phyloP scores from a whole-genome alignment of 2,113 vertebrate genomes.

The Pelecanoides urinatrix region DNA sequence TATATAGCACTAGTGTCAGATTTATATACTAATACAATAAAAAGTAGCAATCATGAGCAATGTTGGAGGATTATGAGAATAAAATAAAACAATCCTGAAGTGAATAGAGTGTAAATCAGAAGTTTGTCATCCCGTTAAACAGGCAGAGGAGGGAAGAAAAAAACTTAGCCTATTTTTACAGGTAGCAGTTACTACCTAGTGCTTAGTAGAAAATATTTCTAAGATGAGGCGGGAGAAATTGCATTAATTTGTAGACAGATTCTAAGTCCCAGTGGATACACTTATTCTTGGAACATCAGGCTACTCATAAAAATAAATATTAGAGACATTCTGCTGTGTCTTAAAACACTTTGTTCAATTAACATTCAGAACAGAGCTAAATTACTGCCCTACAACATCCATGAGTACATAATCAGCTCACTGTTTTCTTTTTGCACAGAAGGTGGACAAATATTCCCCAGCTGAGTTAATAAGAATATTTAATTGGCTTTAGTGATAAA shows the following conservation, averaged over 20 bases:
- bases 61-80: background rate
- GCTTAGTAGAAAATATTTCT: background rate
- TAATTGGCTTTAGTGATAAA: background rate
- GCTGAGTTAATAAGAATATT: background rate
- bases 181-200: background rate
- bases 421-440: background rate
- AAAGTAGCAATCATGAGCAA: background rate
- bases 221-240: background rate
- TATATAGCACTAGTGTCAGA: background rate
- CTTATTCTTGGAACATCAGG: background rate
- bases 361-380: background rate
- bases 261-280: background rate
- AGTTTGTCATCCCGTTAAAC: background rate
- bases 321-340: background rate
- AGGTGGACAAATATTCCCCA: background rate
- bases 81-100: background rate
- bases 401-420: background rate
- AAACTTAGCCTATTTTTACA: background rate
- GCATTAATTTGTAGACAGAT: background rate
- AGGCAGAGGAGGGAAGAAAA: background rate
- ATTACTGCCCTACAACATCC: background rate
- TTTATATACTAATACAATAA: background rate
- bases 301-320: background rate
- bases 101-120: background rate
- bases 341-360: conserved; percentile 23